Percentiles rank a stretch among this genome's conserved stretches.
Evolutionary conservation across 1,140 invertebrate genomes (phyloP).

Genomic region (Catajapyx aquilonaris): DNA sequence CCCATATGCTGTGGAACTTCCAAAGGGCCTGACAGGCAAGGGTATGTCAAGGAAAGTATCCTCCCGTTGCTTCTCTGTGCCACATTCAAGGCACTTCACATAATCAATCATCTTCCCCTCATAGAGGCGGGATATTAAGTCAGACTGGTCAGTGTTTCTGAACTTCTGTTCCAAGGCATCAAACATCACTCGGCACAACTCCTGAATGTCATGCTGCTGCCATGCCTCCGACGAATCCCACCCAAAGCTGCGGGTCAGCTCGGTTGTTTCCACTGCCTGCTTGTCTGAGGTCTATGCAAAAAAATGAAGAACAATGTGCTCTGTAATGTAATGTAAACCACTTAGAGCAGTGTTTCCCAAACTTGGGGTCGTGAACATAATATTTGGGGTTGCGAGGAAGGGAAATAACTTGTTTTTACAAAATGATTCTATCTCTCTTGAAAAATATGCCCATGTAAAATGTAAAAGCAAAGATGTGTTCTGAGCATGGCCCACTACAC

Average conservation of each 20-base stretch:
- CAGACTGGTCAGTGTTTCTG: conserved; percentile 59
- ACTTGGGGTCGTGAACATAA: no score
- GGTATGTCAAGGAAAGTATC: conserved; percentile 79
- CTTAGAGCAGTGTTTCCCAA: no score
- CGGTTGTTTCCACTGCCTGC: conserved; percentile 62
- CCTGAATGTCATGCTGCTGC: conserved; percentile 87
- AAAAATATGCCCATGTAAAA: no score
- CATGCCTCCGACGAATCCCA: conserved; percentile 79
- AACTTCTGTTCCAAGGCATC: conserved; percentile 74
- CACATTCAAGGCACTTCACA: conserved; percentile 75
- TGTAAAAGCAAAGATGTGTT: no score
- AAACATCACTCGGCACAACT: conserved; percentile 78
- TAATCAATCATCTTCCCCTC: conserved; percentile 76
- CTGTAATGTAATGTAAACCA: no score
- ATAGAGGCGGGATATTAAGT: conserved; percentile 60
- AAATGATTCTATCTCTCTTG: no score
- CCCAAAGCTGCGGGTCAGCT: conserved; percentile 72
- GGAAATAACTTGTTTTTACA: no score
- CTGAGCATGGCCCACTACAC: no score
- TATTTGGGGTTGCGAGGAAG: no score
- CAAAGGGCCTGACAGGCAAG: conserved; percentile 67
- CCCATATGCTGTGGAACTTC: conserved; percentile 49
- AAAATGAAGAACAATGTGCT: no score
- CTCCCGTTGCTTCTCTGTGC: conserved; percentile 57
- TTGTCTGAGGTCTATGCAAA: conserved; percentile 42